Evolutionary conservation across 2,113 vertebrate species (phyloP).

Genomic region (Catharus minimus): DNA sequence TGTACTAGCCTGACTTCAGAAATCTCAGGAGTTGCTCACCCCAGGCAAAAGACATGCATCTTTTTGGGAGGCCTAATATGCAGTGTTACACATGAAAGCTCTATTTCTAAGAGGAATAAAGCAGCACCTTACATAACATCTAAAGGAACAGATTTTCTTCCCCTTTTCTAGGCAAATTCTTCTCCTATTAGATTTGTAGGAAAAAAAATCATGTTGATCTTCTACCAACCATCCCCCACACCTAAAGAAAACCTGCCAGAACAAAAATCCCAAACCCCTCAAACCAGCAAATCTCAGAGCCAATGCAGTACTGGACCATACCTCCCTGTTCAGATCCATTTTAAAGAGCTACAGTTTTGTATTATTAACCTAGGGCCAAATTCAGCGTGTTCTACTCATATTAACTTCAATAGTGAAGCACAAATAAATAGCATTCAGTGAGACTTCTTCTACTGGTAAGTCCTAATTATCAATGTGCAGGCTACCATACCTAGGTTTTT

Average conservation of each 20-base stretch:
- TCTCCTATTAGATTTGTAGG: background rate
- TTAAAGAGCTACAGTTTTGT: background rate
- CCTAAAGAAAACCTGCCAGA: background rate
- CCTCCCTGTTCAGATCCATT: background rate
- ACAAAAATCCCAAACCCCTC: background rate
- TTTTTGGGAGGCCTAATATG: background rate
- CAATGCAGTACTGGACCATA: background rate
- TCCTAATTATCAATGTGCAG: background rate
- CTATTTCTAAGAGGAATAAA: background rate
- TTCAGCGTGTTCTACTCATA: background rate
- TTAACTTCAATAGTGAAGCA: background rate
- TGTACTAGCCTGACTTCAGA: constrained; percentile 68
- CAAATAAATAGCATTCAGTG: background rate
- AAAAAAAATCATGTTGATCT: background rate
- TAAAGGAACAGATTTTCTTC: background rate
- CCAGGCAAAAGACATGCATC: constrained; percentile 54
- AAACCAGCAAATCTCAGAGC: background rate
- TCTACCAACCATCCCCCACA: background rate
- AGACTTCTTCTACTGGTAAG: background rate
- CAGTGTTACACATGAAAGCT: constrained; percentile 6
- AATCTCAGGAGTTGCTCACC: constrained; percentile 65
- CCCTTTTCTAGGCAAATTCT: background rate
- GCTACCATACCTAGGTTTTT: background rate
- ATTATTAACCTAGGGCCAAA: constrained; percentile 12
- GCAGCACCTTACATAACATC: background rate